Evolutionary conservation across 2,888 invertebrate genomes (phyloP).

Genomic region (Melanchra persicariae): DNA sequence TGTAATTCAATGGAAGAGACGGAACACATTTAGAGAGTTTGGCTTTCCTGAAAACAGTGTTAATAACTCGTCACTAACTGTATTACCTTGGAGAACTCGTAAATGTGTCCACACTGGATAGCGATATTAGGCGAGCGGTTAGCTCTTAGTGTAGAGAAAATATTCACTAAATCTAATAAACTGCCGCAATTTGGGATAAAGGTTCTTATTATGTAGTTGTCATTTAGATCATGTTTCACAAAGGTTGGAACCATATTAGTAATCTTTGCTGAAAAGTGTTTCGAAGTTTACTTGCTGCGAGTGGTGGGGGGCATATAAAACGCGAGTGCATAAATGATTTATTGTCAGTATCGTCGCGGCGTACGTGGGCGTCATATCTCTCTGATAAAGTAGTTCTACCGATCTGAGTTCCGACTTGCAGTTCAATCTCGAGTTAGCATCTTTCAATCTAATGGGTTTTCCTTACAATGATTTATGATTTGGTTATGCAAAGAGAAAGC

Average conservation of each 20-base stretch:
- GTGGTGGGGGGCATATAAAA: conserved; percentile 68
- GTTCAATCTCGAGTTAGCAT: conserved; percentile 75
- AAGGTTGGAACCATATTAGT: not conserved
- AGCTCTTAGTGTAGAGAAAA: conserved; percentile 32
- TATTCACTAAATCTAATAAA: conserved; percentile 34
- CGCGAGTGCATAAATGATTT: conserved; percentile 70
- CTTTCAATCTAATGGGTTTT: conserved; percentile 78
- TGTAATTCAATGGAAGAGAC: conserved; percentile 39
- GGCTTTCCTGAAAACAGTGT: conserved; percentile 48
- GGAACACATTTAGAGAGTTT: conserved; percentile 36
- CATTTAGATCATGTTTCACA: not conserved
- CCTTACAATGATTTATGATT: conserved; percentile 78
- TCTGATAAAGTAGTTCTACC: conserved; percentile 70
- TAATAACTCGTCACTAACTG: conserved; percentile 48
- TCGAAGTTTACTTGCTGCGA: conserved; percentile 12
- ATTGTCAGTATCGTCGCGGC: conserved; percentile 67
- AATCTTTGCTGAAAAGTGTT: conserved; percentile 21
- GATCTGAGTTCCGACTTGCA: conserved; percentile 67
- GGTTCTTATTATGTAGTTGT: not conserved
- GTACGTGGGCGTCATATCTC: conserved; percentile 73
- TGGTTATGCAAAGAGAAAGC: conserved; percentile 79
- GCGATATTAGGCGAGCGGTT: conserved; percentile 43
- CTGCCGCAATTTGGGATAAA: conserved; percentile 7
- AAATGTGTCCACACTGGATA: conserved; percentile 51
- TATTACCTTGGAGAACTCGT: conserved; percentile 48